Base-by-base conservation (phyloP, 2,113 vertebrate genomes). In the Tichodroma muraria region DNA sequence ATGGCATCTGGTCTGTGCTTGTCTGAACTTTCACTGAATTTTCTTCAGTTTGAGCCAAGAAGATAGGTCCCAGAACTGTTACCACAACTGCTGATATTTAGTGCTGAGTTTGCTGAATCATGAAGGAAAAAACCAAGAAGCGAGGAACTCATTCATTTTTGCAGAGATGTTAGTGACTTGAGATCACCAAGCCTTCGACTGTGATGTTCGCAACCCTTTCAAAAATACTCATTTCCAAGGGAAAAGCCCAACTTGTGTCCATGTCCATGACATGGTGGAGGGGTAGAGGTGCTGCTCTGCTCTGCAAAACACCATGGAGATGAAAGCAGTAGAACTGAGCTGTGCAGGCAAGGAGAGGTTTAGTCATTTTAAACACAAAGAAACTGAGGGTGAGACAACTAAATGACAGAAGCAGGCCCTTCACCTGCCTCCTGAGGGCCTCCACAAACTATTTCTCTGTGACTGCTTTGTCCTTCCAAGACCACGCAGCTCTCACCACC, bases 21-120 rank as follows among this genome's bases (percentile, higher is more conserved):
- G 79, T 73, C 76, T 91, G 71, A 96, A 70, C 33, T 83, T 92
- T 25, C 80, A 47, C 60, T 92, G 52, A 80, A 44, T 85, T 90
- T 90, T 90, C 57, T 83, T 66, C 45, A 49, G 13, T 38, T 90
- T 50, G 73, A 85, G 63, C 35, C 42, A 80, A 80, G 66, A 90
- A 73, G 85, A 71, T 42, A 76, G 7, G 31, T 60, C 40, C 35
- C 61, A 95, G 77, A 85, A 17, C 33, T 81, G 60, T 79, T 89
- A 60, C 73, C 40, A 68, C 37, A 79, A 47, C 18, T 94, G 56
- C 38, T 64, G 72, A 65, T 66, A 89, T 45, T 45, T 84, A 69
- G 21, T 88, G 56, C 35, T 92, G 54, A 35, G 78, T 90, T 63
- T 88, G 54, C 76, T 90, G 89, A 64, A 38, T 86, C 52, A 44